Evolutionary conservation across 2,113 vertebrate species (phyloP), one percentile per base, ranked within the genome.

Genomic region (Poeciliopsis prolifica): DNA sequence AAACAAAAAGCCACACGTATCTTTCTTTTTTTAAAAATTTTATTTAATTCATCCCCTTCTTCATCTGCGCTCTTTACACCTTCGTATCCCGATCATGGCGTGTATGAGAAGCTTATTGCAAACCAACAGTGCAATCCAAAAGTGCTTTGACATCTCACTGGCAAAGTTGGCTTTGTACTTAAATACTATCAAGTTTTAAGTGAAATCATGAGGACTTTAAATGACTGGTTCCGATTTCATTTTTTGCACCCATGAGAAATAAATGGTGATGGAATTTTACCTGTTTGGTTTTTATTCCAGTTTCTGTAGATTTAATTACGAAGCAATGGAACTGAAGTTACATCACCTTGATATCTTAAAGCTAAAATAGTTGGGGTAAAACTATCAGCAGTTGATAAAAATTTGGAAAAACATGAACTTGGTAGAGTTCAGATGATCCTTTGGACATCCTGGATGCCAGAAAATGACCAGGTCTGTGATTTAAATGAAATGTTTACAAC

Each of bases 1-100:
- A 66, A 72, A 70, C 68, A 65, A 63, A 37, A 77, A 77, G 81
- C 81, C 81, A 81, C 74, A 77, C 71, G 0, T 40, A 48, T 22
- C 78, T 70, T 75, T 77, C 64, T 83, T 5, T 61, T 78, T n/a
- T 60, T 24, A 77, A 0, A 1, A 7, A 9, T 65, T 70, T 63
- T 33, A 22, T 42, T 42, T 42, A 15, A 42, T 42, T 42, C 40
- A 42, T 0, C 40, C 40, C 40, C 40, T 15, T 42, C 2, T 68
- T 70, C 67, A 28, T 42, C 22, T 71, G 28, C 30, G 61, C 29
- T 2, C 58, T 28, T 28, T 44, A 63, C 33, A 78, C 60, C 29
- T 40, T 68, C n/a, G 30, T 35, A 63, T 15, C 4, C 5, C 3
- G 22, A 8, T 40, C 62, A 74, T 31, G n/a, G 0, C 28, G 33